Percentiles rank a stretch among this genome's conserved stretches.
These are phyloP conservation scores for Champsocephalus gunnari DNA, from an alignment of 2,797 vertebrate species.

Conservation along the genomic window DNA sequence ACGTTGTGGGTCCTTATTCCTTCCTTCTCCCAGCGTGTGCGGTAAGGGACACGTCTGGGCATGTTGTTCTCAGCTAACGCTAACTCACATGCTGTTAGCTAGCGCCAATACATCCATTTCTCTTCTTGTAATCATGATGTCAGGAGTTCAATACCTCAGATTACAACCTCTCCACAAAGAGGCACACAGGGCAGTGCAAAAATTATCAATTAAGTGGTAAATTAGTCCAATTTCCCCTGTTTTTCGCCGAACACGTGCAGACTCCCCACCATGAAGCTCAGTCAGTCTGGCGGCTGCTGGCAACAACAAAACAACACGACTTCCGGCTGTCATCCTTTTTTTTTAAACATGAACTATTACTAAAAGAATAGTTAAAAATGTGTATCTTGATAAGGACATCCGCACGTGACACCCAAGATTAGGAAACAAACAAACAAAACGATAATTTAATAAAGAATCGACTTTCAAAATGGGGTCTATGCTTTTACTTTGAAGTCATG, in stretches of 20 bases:
- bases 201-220: rapidly evolving
- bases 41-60: conserved; percentile 37
- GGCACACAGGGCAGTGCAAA: rapidly evolving
- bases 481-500: conserved; percentile 11
- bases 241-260: conserved; percentile 39
- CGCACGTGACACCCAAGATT: not conserved
- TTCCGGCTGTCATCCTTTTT: conserved; percentile 20
- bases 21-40: not conserved
- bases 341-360: not conserved
- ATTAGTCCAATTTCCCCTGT: not conserved
- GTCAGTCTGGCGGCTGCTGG: not conserved
- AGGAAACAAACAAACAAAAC: not conserved
- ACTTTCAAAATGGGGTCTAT: not conserved
- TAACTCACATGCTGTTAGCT: conserved; percentile 12
- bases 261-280: rapidly evolving
- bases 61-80: conserved; percentile 46
- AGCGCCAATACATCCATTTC: not conserved
- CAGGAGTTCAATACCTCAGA: not conserved
- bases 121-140: not conserved
- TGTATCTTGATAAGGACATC: not conserved
- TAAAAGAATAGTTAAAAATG: not conserved
- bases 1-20: not conserved
- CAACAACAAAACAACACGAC: not conserved
- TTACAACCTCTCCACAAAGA: rapidly evolving
- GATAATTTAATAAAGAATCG: not conserved